Evolutionary conservation across 2,113 vertebrate species (phyloP).

Genomic region (Corydoras sp.): DNA sequence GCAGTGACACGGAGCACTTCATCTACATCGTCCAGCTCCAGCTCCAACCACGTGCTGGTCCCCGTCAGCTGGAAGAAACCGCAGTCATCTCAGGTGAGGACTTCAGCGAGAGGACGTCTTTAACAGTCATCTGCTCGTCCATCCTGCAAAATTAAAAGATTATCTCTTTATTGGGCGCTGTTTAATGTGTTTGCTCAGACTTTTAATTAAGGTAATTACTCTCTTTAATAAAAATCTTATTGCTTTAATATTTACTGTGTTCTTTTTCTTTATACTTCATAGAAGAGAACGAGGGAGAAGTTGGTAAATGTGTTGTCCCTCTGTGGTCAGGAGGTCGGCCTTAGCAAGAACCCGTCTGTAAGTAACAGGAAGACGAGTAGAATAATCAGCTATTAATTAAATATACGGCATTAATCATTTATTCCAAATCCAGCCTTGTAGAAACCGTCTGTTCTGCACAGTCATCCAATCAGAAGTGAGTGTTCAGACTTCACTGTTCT

Average conservation of each 20-base stretch:
- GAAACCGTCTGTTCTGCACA: too few species aligned
- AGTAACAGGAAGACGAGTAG: constrained; percentile 44
- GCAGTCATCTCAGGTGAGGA: constrained; percentile 86
- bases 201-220: too few species aligned
- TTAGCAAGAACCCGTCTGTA: constrained; percentile 97
- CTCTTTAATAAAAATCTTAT: too few species aligned
- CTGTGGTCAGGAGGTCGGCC: constrained; percentile 94
- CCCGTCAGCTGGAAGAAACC: constrained; percentile 97
- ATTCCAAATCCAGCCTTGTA: too few species aligned
- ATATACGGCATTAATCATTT: too few species aligned
- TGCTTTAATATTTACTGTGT: too few species aligned
- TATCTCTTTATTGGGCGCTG: too few species aligned
- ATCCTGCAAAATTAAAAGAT: not conserved
- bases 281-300: constrained; percentile 97
- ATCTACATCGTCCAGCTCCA: constrained; percentile 93
- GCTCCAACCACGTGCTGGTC: constrained; percentile 94
- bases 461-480: too few species aligned
- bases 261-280: constrained; percentile 27
- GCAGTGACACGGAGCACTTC: constrained; percentile 92
- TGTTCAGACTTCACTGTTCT: not conserved
- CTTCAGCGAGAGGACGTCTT: too few species aligned
- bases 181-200: too few species aligned
- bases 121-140: not conserved
- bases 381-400: too few species aligned
- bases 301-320: constrained; percentile 93